Percentiles rank a stretch among this genome's conserved stretches.
Conservation (phyloP, 2,113 vertebrate genomes). For the Carollia perspicillata region DNA sequence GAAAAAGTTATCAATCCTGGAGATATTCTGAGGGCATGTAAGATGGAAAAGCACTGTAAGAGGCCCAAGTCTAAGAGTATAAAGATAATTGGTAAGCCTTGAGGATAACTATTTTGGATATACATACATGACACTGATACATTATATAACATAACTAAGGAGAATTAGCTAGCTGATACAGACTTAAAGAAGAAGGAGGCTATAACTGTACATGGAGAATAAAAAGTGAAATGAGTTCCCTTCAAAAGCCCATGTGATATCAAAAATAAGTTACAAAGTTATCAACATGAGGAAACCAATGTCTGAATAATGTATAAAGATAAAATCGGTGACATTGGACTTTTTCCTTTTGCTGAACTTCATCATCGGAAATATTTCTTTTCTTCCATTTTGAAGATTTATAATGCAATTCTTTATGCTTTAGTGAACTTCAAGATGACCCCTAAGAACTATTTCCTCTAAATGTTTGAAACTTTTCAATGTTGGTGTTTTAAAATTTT, state of each 20-base stretch:
- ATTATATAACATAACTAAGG: neutral
- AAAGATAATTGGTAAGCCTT: constrained; percentile 40
- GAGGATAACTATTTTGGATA: constrained; percentile 7
- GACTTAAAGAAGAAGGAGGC: constrained; percentile 59
- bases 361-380: constrained; percentile 70
- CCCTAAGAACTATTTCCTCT: constrained; percentile 76
- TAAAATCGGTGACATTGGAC: constrained; percentile 65
- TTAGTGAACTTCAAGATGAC: constrained; percentile 75
- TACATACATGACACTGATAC: neutral
- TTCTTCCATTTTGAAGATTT: constrained; percentile 79
- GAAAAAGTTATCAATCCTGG: constrained; percentile 13
- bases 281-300: constrained; percentile 67
- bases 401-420: constrained; percentile 75
- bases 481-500: constrained; percentile 76
- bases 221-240: constrained; percentile 64
- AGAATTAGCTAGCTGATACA: constrained; percentile 45
- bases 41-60: neutral
- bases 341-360: constrained; percentile 75
- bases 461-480: constrained; percentile 80
- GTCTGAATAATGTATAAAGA: constrained; percentile 64
- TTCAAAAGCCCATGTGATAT: constrained; percentile 66
- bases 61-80: constrained; percentile 15
- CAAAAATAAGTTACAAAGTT: constrained; percentile 72
- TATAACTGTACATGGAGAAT: constrained; percentile 2
- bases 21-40: neutral